Base-by-base conservation (phyloP, 2,888 invertebrate genomes). In the Dynastes tityus region DNA sequence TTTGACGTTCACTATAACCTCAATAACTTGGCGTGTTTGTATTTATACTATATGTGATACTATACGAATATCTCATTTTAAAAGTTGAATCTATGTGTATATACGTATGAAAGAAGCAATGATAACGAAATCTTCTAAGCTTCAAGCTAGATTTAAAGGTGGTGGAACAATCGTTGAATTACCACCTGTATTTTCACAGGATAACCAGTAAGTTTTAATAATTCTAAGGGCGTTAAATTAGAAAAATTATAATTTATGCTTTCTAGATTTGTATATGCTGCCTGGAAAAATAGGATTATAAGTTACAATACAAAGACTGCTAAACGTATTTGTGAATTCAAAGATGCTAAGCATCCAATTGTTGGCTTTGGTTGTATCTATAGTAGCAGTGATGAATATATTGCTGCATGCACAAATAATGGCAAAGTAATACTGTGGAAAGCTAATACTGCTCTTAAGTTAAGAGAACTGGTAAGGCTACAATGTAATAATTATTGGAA, bases 221-320 rank as follows among this genome's bases (percentile, higher is more conserved):
- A 45, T 63, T 49, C 9, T 49, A 49, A 45, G 8, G 8, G 8
- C 11, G 8, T 22, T 65, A 27, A 65, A 68, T 45, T 61, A 13
- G 22, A 11, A 75, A 37, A 22, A 55, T 68, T 61, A 8, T 11
- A n/a, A 37, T 22, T 13, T 71, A 71, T 79, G 63, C 80, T 70
- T 84, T 88, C 22, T 82, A 95, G 95, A 83, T 90, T 88, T 80
- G 82, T 95, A 9, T 92, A 92, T 83, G 89, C 94, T 67, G 89
- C 92, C 2, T 91, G 91, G 87, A 92, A 91, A 61, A 90, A 91
- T 81, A 85, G 89, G 3, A 89, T 95, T 6, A 90, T 92, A 82
- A 91, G 92, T 0, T 94, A 92, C 84, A 93, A 91, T 83, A 90
- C 92, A 0, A 89, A 89, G 83, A 94, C 94, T 2, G 94, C 93